These are phyloP conservation scores for Venturia canescens DNA, from an alignment of 1,140 invertebrate species.

Conservation along the genomic window DNA sequence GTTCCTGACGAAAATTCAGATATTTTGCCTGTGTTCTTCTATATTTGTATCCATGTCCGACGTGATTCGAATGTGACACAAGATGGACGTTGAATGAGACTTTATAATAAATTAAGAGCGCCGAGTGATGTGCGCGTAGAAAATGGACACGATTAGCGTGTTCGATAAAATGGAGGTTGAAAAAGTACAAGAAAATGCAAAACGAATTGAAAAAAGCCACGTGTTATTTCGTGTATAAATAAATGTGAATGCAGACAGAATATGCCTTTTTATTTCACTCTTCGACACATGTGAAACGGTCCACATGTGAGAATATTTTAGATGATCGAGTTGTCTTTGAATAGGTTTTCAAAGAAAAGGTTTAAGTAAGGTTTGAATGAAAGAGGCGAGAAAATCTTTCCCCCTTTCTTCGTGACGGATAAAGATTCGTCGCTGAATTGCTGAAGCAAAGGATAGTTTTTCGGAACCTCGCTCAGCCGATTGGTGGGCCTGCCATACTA, in stretches of 20 bases:
- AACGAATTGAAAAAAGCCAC: neutral
- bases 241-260: constrained; percentile 48
- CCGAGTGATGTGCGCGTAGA: neutral
- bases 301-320: no score
- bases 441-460: constrained; percentile 44
- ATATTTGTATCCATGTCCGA: no score
- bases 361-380: neutral
- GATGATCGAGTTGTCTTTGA: no score
- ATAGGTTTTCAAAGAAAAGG: no score
- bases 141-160: neutral
- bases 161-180: neutral
- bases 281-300: no score
- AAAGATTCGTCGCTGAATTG: constrained; percentile 46
- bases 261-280: constrained; percentile 45
- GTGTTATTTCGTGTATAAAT: constrained; percentile 36
- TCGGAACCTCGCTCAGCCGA: constrained; percentile 46
- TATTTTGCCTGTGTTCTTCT: constrained; percentile 48
- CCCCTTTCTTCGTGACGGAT: neutral
- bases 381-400: neutral
- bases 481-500: constrained; percentile 46
- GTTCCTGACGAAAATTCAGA: constrained; percentile 41
- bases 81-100: constrained; percentile 8
- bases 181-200: neutral
- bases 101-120: constrained; percentile 6
- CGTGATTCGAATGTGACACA: constrained; percentile 9